Base-by-base conservation (phyloP, 2,888 invertebrate genomes). In the Campaea margaritaria region DNA sequence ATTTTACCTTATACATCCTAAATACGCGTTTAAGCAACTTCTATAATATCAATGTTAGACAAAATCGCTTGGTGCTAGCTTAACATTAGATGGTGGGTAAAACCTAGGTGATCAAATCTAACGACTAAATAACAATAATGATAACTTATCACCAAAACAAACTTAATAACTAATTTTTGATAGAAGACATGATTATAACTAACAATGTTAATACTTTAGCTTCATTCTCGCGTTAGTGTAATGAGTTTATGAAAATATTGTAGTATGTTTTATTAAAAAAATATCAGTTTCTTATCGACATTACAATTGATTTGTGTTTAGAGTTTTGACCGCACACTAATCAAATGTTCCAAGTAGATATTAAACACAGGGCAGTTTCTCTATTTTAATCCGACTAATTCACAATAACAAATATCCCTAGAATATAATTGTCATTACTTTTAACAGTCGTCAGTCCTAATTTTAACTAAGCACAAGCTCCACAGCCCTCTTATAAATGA, bases 121-220 rank as follows among this genome's bases (percentile, higher is more conserved):
- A 64, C 57, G 67, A 78, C 79, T 81, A 81, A 76, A 72, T 79
- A 81, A 81, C 79, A 81, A 75, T 70, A 21, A 62, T n/a, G n/a
- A n/a, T n/a, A 74, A 60, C 54, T 70, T 67, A 65, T 67, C 56
- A 64, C 64, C 59, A 69, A 66, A 68, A 68, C 58, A 65, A 59
- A 58, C 58, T 61, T 64, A 59, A 14, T 4, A 47, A 57, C 36
- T 57, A 64, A 59, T 58, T 27, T 58, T 47, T 47, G 36, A 34
- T 48, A 34, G 31, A 34, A 45, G 13, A 21, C 28, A 43, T 42
- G 12, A 58, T 43, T 62, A 62, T 31, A 31, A 38, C 34, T 51
- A 54, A 46, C 39, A 11, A 54, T 61, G 59, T 65, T 66, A 66
- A 63, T 65, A 62, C 62, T 64, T 21, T 47, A 57, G 28, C 42